These are phyloP conservation scores for Fissipunctia ypsillon DNA, from an alignment of 2,888 invertebrate species.

Conservation along the genomic window DNA sequence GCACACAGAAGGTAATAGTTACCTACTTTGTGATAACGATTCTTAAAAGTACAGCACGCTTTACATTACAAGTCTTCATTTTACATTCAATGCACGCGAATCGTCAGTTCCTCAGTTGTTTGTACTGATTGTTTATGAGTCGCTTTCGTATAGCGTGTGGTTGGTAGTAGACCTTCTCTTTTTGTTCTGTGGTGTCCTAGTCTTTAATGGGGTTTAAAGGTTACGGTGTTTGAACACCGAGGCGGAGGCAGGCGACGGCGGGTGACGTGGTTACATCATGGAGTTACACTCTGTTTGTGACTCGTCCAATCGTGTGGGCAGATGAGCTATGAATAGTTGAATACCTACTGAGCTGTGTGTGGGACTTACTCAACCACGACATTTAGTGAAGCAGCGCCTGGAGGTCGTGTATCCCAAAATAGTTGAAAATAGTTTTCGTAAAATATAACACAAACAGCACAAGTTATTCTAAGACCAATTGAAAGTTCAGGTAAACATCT, in stretches of 20 bases:
- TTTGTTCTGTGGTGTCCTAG: not conserved
- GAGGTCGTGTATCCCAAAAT: conserved; percentile 17
- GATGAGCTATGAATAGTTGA: not conserved
- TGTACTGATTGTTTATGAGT: not conserved
- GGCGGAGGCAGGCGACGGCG: conserved; percentile 9
- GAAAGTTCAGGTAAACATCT: conserved; percentile 25
- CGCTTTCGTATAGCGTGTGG: not conserved
- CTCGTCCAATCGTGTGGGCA: not conserved
- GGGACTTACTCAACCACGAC: not conserved
- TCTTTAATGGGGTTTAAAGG: conserved; percentile 42
- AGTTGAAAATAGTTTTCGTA: conserved; percentile 11
- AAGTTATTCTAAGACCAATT: conserved; percentile 12
- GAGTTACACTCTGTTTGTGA: not conserved
- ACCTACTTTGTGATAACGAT: not conserved
- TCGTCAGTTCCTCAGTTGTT: not conserved
- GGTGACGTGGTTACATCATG: conserved; percentile 21
- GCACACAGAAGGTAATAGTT: not conserved
- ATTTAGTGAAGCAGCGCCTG: conserved; percentile 15
- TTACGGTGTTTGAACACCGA: conserved; percentile 25
- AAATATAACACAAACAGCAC: conserved; percentile 14
- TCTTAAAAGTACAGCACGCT: not conserved
- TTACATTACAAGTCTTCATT: not conserved
- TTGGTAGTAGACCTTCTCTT: conserved; percentile 16
- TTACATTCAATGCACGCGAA: not conserved
- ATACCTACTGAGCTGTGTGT: conserved; percentile 6